phyloP scores from a whole-genome alignment of 2,113 vertebrate species.

The Holacanthus passer region DNA sequence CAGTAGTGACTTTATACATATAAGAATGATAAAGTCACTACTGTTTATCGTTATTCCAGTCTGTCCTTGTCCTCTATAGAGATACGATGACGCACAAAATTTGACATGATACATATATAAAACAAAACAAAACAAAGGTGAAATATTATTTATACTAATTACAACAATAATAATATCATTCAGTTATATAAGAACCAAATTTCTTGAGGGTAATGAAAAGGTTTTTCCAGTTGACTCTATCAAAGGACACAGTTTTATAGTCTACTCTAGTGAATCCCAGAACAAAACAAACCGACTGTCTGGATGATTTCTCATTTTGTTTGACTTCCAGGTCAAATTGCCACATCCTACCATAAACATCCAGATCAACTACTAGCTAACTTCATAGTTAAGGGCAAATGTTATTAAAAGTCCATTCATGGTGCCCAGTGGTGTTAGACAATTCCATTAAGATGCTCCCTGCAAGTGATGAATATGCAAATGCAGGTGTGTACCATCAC shows the following conservation, averaged over 20 bases:
- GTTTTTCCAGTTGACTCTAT: too few species aligned
- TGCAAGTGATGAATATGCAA: slow-evolving; percentile 3
- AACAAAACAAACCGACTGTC: slow-evolving; percentile 2
- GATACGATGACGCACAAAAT: too few species aligned
- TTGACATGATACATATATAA: too few species aligned
- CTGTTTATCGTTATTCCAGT: too few species aligned
- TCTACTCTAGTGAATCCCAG: neutral
- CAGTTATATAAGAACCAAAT: too few species aligned
- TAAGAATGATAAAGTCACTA: too few species aligned
- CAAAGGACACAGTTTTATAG: neutral
- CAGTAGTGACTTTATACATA: too few species aligned
- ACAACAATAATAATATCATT: too few species aligned
- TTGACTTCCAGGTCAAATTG: neutral
- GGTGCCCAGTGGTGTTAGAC: neutral
- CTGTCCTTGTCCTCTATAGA: too few species aligned
- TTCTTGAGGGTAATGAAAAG: too few species aligned
- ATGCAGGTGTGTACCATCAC: neutral
- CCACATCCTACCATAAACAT: neutral
- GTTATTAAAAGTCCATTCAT: neutral
- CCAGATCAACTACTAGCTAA: neutral
- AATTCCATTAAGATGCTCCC: neutral
- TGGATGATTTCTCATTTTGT: neutral
- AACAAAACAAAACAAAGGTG: too few species aligned
- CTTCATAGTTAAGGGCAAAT: neutral
- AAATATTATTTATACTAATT: too few species aligned